These are phyloP conservation scores for Glaucidium brasilianum DNA, from an alignment of 2,113 vertebrate genomes.

Conservation along the genomic window DNA sequence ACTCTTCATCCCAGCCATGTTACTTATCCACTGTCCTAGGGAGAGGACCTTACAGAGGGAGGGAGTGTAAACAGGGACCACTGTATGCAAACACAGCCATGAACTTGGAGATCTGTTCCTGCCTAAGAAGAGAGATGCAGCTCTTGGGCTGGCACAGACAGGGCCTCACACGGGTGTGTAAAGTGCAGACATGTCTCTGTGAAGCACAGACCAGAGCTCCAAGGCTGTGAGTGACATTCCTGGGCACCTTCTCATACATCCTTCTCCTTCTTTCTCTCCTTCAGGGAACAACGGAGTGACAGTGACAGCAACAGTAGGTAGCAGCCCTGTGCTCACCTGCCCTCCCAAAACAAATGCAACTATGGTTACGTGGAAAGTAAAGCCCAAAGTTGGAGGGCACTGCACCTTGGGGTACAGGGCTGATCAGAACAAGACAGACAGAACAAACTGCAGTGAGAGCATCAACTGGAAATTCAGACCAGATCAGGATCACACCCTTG, in stretches of 20 bases:
- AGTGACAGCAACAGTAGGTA: not conserved
- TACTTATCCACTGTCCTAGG: not conserved
- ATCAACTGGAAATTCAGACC: constrained; percentile 27
- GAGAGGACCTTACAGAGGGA: not conserved
- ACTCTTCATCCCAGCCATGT: not conserved
- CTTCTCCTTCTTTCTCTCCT: not conserved
- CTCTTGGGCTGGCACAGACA: not conserved
- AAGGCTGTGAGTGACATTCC: not conserved
- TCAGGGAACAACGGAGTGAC: not conserved
- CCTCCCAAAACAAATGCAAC: fast-evolving
- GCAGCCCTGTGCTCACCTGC: not conserved
- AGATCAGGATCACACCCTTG: not conserved
- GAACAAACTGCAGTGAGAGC: constrained; percentile 22
- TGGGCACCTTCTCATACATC: not conserved
- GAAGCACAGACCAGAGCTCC: not conserved
- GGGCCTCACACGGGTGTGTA: fast-evolving
- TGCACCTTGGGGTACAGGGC: not conserved
- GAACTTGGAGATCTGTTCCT: not conserved
- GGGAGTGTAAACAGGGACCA: not conserved
- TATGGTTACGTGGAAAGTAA: constrained; percentile 13
- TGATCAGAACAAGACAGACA: not conserved
- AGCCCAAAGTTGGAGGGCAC: fast-evolving
- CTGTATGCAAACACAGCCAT: not conserved
- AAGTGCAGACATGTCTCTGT: not conserved
- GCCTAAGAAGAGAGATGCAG: not conserved